Percentiles rank a stretch among this genome's conserved stretches.
These are phyloP conservation scores for Cryptoprocta ferox DNA, from an alignment of 2,797 vertebrate species.

Conservation along the genomic window DNA sequence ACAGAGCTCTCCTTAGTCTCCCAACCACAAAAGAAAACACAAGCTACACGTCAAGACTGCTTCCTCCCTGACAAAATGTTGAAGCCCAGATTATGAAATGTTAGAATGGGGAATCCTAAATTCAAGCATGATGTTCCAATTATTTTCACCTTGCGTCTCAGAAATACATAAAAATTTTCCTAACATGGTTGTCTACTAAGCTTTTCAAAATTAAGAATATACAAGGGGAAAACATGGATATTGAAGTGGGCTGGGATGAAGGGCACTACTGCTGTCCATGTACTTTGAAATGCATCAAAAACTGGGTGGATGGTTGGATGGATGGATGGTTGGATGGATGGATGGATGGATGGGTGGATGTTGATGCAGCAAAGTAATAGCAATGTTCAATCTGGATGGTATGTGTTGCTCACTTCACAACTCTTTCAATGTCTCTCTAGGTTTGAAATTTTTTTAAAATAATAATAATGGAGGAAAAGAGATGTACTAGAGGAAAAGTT, in stretches of 20 bases:
- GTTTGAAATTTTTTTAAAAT: not conserved
- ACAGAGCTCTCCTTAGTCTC: not conserved
- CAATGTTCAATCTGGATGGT: not conserved
- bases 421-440: not conserved
- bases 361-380: not conserved
- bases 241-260: not conserved
- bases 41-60: not conserved
- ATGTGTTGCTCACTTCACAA: not conserved
- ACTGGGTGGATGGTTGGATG: not conserved
- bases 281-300: not conserved
- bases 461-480: not conserved
- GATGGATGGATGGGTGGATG: not conserved
- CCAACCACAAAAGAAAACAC: not conserved
- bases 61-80: not conserved
- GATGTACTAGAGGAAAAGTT: not conserved
- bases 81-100: slow-evolving; percentile 23
- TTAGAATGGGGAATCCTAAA: not conserved
- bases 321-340: not conserved
- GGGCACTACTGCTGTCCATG: not conserved
- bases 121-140: not conserved
- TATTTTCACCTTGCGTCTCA: not conserved
- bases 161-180: not conserved
- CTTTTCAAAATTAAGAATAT: slow-evolving; percentile 46
- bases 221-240: not conserved
- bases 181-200: not conserved